phyloP scores from a whole-genome alignment of 2,888 invertebrate genomes.

The Hypomecis atomaria region DNA sequence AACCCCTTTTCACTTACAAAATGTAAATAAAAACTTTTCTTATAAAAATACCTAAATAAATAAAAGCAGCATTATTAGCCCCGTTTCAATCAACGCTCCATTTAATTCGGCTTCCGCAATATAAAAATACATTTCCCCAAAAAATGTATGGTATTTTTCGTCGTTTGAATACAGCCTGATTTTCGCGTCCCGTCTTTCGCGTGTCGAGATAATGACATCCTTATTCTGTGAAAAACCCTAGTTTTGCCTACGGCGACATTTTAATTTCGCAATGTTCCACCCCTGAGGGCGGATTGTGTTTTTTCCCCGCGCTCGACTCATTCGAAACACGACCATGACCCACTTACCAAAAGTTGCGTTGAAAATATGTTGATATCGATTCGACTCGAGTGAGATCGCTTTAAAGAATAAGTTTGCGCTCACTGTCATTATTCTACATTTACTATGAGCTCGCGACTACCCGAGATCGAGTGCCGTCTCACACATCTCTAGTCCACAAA shows the following conservation, averaged over 20 bases:
- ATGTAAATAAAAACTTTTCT: not conserved
- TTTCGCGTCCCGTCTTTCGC: constrained; percentile 33
- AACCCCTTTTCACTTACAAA: too few relatives aligned
- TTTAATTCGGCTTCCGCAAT: constrained; percentile 29
- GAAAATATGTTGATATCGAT: constrained; percentile 30
- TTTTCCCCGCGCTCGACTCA: constrained; percentile 50
- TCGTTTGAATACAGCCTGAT: constrained; percentile 36
- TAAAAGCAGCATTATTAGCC: constrained; percentile 18
- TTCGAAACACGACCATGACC: constrained; percentile 65
- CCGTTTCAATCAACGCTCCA: constrained; percentile 32
- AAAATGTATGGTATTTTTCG: constrained; percentile 25
- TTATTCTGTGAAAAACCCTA: constrained; percentile 55
- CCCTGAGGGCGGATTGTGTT: constrained; percentile 50
- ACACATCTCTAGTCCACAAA: constrained; percentile 16
- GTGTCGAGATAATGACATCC: constrained; percentile 58
- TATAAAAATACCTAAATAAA: constrained; percentile 9
- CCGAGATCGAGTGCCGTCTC: constrained; percentile 17
- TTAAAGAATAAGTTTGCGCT: constrained; percentile 22
- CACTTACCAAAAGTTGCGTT: constrained; percentile 42
- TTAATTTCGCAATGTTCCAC: constrained; percentile 58
- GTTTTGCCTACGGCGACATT: constrained; percentile 64
- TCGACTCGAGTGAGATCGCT: constrained; percentile 6
- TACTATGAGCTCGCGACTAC: constrained; percentile 2
- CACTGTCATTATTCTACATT: constrained; percentile 19
- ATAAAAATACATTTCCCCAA: constrained; percentile 27